Base-by-base conservation (phyloP, 2,888 invertebrate species). In the Phortica magna region DNA sequence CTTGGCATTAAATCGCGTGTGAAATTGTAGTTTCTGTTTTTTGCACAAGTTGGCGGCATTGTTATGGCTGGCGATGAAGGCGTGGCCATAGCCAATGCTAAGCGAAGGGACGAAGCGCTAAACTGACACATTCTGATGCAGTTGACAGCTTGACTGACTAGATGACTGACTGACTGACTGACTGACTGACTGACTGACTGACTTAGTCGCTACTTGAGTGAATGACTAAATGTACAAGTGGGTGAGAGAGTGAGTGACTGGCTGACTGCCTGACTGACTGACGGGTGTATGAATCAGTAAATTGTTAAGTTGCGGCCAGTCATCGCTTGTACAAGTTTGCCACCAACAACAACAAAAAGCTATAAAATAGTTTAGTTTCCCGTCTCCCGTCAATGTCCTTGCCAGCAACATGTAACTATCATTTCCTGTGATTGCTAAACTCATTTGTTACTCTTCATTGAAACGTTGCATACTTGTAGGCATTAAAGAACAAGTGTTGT, bases 1-100 rank as follows among this genome's bases (percentile, higher is more conserved):
- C 70, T 71, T 55, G 55, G 70, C 31, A 71, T 71, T 55, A 71
- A 71, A 71, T 71, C 70, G 70, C 70, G 70, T 71, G 70, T 71
- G n/a, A 55, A 71, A 71, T 71, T 71, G 70, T 55, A 71, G 22
- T 71, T 71, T 71, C n/a, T 55, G 48, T 31, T 41, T 55, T 31
- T 22, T 31, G 48, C 48, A 71, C 53, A 55, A 31, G 53, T 71
- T 53, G 55, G 19, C 31, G 12, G 10, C 10, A 12, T 14, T n/a
- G 14, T n/a, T 14, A 9, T 17, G 10, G 22, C n/a, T 19, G 22
- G 19, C 12, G 10, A 61, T 22, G 61, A 10, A 22, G 12, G 22
- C 12, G 17, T 55, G n/a, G 17, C 17, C n/a, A 12, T 55, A 17
- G 17, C n/a, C 17, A 17, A 55, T 14, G 6, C 55, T 17, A 55